Evolutionary conservation across 1,140 invertebrate species (phyloP), one percentile per base, ranked within the genome.

Genomic region (Calephelis virginiensis): DNA sequence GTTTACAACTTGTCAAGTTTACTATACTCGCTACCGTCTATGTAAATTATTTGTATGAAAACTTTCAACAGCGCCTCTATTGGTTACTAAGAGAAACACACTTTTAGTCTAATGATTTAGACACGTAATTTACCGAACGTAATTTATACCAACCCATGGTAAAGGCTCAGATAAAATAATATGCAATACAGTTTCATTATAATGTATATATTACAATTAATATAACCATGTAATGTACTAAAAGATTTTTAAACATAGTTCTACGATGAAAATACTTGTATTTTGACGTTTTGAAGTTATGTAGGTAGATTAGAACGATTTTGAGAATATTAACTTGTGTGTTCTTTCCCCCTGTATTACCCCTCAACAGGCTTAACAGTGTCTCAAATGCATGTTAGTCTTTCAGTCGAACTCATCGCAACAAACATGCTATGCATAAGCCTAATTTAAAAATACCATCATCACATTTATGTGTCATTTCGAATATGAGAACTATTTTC

Each of bases 261-360:
- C 53, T 56, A 37, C 17, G 53, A 37, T 28, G 28, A 56, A 56
- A 56, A 38, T 56, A 56, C 17, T 37, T 56, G 5, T 37, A 37
- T 37, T 7, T 56, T 17, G 53, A 56, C 28, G 53, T 56, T n/a
- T 7, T 56, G 1, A 56, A 37, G 17, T 12, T 11, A 56, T 56
- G 53, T 59, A 38, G 53, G 53, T 59, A 59, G 53, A 38, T n/a
- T 59, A 59, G 53, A 59, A 59, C 6, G 12, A 59, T 59, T 38
- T 38, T 59, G 53, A 28, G 8, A 53, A 59, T 17, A 38, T 59
- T 37, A 38, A 37, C 53, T 59, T 17, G 53, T 59, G 53, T 59
- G 53, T 59, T 37, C 28, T 59, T 59, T 59, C n/a, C 53, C 50
- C 37, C 37, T 12, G 53, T 59, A 38, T 10, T n/a, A 12, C 53